Evolutionary conservation across 2,888 invertebrate genomes (phyloP).

Genomic region (Cheilosia vernalis): DNA sequence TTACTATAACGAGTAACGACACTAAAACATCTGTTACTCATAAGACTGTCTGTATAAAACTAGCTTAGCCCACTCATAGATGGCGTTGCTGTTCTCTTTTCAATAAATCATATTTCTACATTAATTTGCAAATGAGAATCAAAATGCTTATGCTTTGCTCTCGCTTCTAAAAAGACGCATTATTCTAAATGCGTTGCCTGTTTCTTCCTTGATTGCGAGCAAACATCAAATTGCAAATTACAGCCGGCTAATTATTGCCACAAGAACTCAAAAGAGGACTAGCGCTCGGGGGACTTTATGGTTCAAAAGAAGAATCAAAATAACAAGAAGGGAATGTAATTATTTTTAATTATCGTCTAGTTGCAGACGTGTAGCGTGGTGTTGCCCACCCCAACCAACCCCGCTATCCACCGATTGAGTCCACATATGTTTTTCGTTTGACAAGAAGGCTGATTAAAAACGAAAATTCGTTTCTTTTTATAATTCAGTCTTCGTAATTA

Average conservation of each 20-base stretch:
- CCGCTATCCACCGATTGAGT: constrained; percentile 7
- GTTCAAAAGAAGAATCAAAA: constrained; percentile 68
- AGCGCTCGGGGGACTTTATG: constrained; percentile 4
- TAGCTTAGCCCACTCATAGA: no score
- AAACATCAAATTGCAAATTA: constrained; percentile 42
- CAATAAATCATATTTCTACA: no score
- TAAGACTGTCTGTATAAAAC: no score
- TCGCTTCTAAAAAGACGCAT: neutral
- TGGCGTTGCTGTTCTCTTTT: no score
- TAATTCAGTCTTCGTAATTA: constrained; percentile 31
- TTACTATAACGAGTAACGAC: no score
- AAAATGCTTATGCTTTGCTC: no score
- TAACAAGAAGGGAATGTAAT: constrained; percentile 71
- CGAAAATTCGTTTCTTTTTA: no score
- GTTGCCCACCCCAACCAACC: neutral
- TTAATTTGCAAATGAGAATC: no score
- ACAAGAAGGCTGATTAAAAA: constrained; percentile 36
- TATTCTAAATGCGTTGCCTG: neutral
- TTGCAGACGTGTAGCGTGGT: constrained; percentile 55
- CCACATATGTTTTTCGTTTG: constrained; percentile 54
- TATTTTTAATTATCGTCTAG: constrained; percentile 74
- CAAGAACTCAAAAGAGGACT: constrained; percentile 31
- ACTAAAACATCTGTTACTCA: no score
- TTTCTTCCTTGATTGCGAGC: constrained; percentile 2
- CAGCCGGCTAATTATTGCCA: constrained; percentile 36